These are phyloP conservation scores for Blennius ocellaris DNA, from an alignment of 2,113 vertebrate genomes.

Conservation along the genomic window DNA sequence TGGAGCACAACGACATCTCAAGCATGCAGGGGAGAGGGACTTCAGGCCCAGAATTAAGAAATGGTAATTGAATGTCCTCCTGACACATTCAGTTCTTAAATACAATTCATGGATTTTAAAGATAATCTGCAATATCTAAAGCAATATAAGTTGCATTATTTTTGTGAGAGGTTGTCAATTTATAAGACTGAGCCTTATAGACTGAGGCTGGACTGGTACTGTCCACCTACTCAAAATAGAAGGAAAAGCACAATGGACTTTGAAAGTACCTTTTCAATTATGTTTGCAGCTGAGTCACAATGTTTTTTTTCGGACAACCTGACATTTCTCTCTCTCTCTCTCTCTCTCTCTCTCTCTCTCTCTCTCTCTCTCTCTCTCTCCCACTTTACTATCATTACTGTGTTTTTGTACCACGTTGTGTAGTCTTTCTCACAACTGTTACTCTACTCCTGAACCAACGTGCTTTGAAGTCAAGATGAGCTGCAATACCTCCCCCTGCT, in stretches of 20 bases:
- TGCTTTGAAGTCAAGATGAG: slow-evolving; percentile 20
- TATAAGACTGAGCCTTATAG: neutral
- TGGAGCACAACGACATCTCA: no score
- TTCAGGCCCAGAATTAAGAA: no score
- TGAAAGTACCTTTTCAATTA: slow-evolving; percentile 8
- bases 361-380: neutral
- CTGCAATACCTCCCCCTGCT: slow-evolving; percentile 70
- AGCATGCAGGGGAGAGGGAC: no score
- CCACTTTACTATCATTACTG: neutral
- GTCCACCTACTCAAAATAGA: neutral
- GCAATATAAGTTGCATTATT: neutral
- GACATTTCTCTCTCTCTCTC: slow-evolving; percentile 25
- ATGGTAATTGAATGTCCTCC: neutral
- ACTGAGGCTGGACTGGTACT: neutral
- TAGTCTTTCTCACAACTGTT: slow-evolving; percentile 28
- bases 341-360: no score
- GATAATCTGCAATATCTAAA: neutral
- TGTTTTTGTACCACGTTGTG: slow-evolving; percentile 8
- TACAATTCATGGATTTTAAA: neutral
- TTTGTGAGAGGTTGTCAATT: neutral
- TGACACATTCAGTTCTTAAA: neutral
- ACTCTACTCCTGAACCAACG: slow-evolving; percentile 12
- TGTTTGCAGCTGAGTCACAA: slow-evolving; percentile 36
- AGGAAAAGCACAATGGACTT: slow-evolving; percentile 4
- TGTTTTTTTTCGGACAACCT: slow-evolving; percentile 8